phyloP scores from a whole-genome alignment of 1,140 invertebrate genomes.

The Musca domestica region DNA sequence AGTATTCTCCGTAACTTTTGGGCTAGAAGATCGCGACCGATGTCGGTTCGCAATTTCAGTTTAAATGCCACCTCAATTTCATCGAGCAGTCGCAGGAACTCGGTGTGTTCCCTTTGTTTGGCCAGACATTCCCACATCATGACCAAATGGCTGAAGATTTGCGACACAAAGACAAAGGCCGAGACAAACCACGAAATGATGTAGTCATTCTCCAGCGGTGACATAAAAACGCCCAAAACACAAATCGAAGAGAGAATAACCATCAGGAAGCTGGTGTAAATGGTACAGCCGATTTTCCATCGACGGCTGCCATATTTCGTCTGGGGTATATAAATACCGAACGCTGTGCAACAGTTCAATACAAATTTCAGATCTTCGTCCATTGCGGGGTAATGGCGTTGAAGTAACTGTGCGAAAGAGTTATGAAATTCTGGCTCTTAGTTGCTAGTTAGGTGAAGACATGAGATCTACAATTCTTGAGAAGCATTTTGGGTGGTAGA shows the following conservation, averaged over 20 bases:
- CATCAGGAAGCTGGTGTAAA: background rate
- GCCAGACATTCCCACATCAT: conserved; percentile 1
- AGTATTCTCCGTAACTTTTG: background rate
- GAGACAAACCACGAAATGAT: conserved; percentile 9
- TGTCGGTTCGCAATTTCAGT: background rate
- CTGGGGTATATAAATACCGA: background rate
- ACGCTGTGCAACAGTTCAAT: background rate
- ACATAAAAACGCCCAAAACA: background rate
- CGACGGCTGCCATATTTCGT: background rate
- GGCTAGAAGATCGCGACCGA: background rate
- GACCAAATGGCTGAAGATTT: conserved; percentile 4
- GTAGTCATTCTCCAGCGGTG: background rate
- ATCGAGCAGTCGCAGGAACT: conserved; percentile 1
- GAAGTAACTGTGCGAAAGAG: no score
- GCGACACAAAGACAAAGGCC: conserved; percentile 1
- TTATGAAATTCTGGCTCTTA: no score
- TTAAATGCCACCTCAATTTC: conserved; percentile 10
- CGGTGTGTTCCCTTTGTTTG: conserved; percentile 3
- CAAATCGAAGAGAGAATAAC: background rate
- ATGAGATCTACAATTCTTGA: no score
- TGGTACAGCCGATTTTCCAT: background rate
- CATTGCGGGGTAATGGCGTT: background rate
- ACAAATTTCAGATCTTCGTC: background rate
- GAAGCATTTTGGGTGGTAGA: no score
- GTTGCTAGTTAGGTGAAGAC: no score